Conservation (phyloP, 2,113 vertebrate genomes). For the Chroicocephalus ridibundus region DNA sequence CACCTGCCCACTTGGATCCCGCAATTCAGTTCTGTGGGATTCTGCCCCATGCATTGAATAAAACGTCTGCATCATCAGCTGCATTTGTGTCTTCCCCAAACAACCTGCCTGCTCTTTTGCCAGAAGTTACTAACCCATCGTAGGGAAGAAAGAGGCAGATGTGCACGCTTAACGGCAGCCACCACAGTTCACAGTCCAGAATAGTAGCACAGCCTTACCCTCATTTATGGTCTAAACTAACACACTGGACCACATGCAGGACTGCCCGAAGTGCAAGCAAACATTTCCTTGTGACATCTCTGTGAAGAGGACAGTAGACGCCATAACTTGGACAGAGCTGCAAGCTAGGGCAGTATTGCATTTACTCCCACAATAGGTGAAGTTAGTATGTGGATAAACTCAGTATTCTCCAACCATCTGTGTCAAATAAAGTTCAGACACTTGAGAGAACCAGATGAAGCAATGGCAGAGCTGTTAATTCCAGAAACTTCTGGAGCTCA, state of each 20-base stretch:
- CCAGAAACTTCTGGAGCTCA: neutral
- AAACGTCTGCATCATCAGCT: neutral
- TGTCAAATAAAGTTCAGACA: neutral
- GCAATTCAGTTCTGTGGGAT: neutral
- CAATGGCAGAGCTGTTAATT: neutral
- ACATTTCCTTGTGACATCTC: neutral
- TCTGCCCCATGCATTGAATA: neutral
- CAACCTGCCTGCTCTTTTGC: neutral
- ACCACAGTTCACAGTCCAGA: neutral
- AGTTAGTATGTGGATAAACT: neutral
- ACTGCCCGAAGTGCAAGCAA: neutral
- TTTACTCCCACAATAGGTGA: neutral
- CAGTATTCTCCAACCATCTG: neutral
- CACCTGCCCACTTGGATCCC: neutral
- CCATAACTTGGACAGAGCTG: neutral
- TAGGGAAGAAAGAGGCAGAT: neutral
- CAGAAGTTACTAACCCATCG: neutral
- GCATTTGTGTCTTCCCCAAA: neutral
- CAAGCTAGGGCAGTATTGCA: neutral
- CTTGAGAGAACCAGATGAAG: neutral
- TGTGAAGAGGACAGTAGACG: neutral
- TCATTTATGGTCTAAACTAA: neutral
- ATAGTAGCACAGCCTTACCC: neutral
- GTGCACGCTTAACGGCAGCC: fast-evolving
- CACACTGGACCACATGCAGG: neutral